These are phyloP conservation scores for Mesocentrotus franciscanus DNA, from an alignment of 53 echinoderm and acorn worm species.

Conservation along the genomic window DNA sequence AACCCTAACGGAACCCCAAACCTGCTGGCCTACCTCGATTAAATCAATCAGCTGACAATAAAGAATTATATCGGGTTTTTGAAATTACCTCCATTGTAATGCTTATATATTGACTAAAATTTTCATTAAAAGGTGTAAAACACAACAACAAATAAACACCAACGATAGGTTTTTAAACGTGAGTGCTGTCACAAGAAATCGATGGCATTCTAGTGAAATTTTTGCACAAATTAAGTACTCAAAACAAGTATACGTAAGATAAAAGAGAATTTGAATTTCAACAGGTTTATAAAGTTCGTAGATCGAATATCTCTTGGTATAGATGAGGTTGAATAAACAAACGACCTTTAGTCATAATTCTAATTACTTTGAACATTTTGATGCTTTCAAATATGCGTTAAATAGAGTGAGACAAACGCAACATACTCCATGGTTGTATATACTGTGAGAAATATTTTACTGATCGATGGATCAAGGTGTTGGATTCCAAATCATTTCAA, in stretches of 20 bases:
- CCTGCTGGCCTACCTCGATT: constrained; percentile 54
- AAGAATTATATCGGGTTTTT: background rate
- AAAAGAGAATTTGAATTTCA: background rate
- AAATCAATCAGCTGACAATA: background rate
- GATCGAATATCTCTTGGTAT: background rate
- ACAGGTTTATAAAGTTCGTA: background rate
- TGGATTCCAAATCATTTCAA: too few relatives aligned
- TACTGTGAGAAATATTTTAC: too few relatives aligned
- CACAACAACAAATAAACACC: too few relatives aligned
- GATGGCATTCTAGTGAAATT: background rate
- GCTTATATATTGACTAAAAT: background rate
- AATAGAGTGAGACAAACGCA: too few relatives aligned
- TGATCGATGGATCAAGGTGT: too few relatives aligned
- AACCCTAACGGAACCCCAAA: constrained; percentile 59
- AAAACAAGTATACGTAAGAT: background rate
- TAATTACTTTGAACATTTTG: too few relatives aligned
- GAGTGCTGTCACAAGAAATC: background rate
- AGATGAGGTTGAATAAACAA: background rate
- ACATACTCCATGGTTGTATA: too few relatives aligned
- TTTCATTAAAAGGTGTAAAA: background rate
- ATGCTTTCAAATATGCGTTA: too few relatives aligned
- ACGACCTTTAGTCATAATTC: too few relatives aligned
- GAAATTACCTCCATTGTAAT: too few relatives aligned
- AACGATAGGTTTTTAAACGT: background rate
- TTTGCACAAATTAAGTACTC: background rate